A percentile compares a stretch with the other conserved stretches of the same genome.
phyloP scores from a whole-genome alignment of 2,888 invertebrate genomes.

The Metacarcinus magister region DNA sequence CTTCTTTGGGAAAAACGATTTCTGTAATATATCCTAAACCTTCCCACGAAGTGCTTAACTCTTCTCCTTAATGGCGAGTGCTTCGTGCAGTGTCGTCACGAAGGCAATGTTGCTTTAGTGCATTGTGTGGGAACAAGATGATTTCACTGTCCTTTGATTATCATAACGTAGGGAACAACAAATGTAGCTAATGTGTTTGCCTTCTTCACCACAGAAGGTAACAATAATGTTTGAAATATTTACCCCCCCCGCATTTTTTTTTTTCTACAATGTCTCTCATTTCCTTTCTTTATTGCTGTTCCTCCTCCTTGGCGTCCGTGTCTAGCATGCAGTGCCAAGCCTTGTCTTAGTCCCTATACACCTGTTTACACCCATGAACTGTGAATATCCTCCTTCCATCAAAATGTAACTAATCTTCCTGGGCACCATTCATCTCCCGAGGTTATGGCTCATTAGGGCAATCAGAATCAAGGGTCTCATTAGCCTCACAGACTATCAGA shows the following conservation, averaged over 20 bases:
- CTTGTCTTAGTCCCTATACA: background rate
- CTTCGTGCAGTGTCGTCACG: background rate
- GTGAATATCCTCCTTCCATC: background rate
- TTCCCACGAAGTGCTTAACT: background rate
- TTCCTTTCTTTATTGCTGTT: background rate
- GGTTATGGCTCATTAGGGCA: constrained; percentile 35
- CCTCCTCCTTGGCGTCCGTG: background rate
- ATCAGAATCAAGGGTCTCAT: constrained; percentile 37
- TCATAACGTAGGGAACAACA: background rate
- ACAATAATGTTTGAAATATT: background rate
- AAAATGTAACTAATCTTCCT: background rate
- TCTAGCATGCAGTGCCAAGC: background rate
- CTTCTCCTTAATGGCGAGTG: background rate
- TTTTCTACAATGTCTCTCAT: background rate
- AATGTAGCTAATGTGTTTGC: background rate
- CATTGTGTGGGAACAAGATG: background rate
- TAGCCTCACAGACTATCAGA: constrained; percentile 8
- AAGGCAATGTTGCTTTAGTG: background rate
- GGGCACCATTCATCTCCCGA: constrained; percentile 22
- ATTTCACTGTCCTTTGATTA: background rate
- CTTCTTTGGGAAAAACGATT: background rate
- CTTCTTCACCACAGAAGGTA: background rate
- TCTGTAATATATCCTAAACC: background rate
- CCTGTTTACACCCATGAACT: background rate
- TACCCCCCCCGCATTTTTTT: background rate